Evolutionary conservation across 1,140 invertebrate species (phyloP), one percentile per base, ranked within the genome.

Genomic region (Drosophila repletoides): DNA sequence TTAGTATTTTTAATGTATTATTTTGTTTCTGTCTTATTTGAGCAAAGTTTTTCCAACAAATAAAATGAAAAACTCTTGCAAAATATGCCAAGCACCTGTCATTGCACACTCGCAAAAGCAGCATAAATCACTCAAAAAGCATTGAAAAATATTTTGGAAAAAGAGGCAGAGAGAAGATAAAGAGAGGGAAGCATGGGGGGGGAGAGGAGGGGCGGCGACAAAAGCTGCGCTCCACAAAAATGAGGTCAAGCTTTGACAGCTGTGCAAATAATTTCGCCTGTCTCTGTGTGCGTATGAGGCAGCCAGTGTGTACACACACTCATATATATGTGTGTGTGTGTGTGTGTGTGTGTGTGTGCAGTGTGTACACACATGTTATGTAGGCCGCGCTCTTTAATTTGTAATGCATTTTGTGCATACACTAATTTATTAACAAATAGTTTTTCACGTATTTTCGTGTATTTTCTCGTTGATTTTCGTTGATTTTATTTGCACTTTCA

Each of bases 371-470:
- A 40, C 1, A 3, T 14, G 5, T 40, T 41, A 60, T 63, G 48
- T 63, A 53, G 59, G 59, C 38, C 63, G 38, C 49, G 45, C 53
- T 45, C 56, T 86, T 86, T 61, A 80, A 86, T 67, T 73, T 68
- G 59, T 72, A 76, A 86, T 86, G 76, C 80, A 86, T 79, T 66
- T 86, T 73, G 56, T 80, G 77, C 77, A 84, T 86, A 52, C 60
- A 86, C 75, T 86, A 86, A 86, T 86, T 76, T 80, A 86, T 86
- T 86, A 76, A 71, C 65, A 86, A 86, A 80, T 83, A 76, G 72
- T 71, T 72, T 73, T 63, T 53, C 60, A n/a, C n/a, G 19, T 67
- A 26, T 60, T 64, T 58, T 76, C 31, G 51, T 71, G 61, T 71
- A 84, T 86, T n/a, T n/a, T n/a, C n/a, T n/a, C n/a, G n/a, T n/a